Evolutionary conservation across 2,113 vertebrate species (phyloP), one percentile per base, ranked within the genome.

Genomic region (Epinephelus cyanopodus): DNA sequence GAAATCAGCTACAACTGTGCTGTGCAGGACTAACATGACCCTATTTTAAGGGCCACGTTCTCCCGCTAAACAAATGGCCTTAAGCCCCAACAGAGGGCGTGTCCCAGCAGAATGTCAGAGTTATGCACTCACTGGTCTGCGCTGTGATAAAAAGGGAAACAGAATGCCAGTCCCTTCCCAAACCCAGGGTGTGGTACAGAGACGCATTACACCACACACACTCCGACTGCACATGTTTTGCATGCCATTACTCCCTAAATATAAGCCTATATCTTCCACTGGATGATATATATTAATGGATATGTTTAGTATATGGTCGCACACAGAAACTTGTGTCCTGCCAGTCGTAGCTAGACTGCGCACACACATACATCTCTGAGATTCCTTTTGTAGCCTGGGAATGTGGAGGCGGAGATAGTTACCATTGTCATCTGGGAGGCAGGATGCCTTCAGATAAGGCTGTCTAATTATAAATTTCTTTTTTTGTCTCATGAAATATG

Each of bases 401-500:
- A 83, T 86, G 81, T 79, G 81, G 63, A 67, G 83, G 74, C 61
- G 61, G 63, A 84, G 89, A 91, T 84, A 65, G 87, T 77, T 85
- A 73, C 84, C 88, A 90, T 90, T 91, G 88, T 93, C 92, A 90
- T 90, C 84, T 72, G 90, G 89, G 85, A 91, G 77, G 82, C 81
- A 82, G 79, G 89, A 92, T 90, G 90, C 88, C 92, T 84, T 90
- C 89, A 94, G 91, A 95, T 93, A 90, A 91, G 81, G 73, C 61
- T 53, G 81, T 85, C 89, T 91, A 94, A 95, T 95, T 94, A 94
- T 93, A 90, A 77, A 90, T 87, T 68, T 81, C 88, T 91, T 87
- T 92, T 90, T 93, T 89, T 80, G 83, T 90, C 85, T 88, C 81
- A 23, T 89, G 85, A 90, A 92, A 93, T 93, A 93, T 93, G 87